Evolutionary conservation across 2,113 vertebrate genomes (phyloP).

Genomic region (Scomber japonicus): DNA sequence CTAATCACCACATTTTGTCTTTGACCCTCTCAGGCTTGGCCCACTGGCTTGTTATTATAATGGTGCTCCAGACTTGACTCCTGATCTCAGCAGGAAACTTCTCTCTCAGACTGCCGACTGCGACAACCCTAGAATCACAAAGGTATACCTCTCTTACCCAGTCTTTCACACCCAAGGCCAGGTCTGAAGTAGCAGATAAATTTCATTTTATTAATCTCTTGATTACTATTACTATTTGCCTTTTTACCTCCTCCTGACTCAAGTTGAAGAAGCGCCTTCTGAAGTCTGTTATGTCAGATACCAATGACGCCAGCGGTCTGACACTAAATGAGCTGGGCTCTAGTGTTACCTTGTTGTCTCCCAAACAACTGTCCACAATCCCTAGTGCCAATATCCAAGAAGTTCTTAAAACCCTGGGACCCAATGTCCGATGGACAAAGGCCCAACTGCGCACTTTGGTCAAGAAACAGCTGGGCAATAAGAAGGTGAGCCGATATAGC

Average conservation of each 20-base stretch:
- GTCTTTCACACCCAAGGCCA: background rate
- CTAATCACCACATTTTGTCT: background rate
- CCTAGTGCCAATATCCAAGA: conserved; percentile 10
- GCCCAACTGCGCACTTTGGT: conserved; percentile 63
- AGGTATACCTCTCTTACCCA: conserved; percentile 55
- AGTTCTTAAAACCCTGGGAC: conserved; percentile 43
- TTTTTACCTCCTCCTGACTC: background rate
- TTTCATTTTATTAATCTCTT: background rate
- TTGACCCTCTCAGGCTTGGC: conserved; percentile 70
- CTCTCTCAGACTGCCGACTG: conserved; percentile 70
- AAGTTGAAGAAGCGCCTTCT: conserved; percentile 75
- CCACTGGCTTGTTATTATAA: conserved; percentile 73
- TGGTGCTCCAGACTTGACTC: conserved; percentile 40
- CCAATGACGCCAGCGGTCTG: background rate
- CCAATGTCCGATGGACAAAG: conserved; percentile 41
- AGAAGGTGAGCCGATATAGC: conserved; percentile 50
- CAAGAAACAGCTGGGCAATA: conserved; percentile 46
- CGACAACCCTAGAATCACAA: conserved; percentile 29
- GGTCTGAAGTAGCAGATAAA: too few relatives aligned
- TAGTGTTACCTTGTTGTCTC: conserved; percentile 41
- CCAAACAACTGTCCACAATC: conserved; percentile 50
- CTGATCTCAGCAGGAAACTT: conserved; percentile 53
- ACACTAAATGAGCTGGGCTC: conserved; percentile 53
- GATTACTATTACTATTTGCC: background rate
- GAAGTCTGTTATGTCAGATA: conserved; percentile 39